These are phyloP conservation scores for Poecilia gillii DNA, from an alignment of 2,797 vertebrate species.

Conservation along the genomic window DNA sequence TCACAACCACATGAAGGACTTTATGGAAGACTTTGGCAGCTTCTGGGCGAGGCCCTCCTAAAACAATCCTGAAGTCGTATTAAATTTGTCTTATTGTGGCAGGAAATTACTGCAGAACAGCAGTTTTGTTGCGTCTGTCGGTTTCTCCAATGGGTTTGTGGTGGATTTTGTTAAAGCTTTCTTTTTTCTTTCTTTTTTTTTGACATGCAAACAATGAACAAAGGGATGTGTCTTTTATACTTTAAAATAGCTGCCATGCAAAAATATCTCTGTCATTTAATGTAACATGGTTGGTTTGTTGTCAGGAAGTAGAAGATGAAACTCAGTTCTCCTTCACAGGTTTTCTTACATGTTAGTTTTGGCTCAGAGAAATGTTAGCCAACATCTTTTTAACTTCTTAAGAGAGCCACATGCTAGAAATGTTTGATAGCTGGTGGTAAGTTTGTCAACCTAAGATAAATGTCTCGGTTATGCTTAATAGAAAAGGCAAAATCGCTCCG, in stretches of 20 bases:
- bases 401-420: neutral
- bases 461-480: neutral
- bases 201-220: neutral
- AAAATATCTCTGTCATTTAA: neutral
- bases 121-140: conserved; percentile 16
- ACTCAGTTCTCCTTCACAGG: neutral
- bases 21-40: conserved; percentile 18
- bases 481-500: neutral
- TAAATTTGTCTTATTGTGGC: conserved; percentile 16
- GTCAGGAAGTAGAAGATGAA: neutral
- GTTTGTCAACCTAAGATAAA: neutral
- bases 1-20: neutral
- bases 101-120: conserved; percentile 19
- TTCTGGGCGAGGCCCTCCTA: neutral
- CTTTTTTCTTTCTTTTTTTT: conserved; percentile 1
- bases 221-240: neutral
- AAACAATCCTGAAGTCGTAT: conserved; percentile 25
- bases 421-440: neutral
- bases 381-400: neutral
- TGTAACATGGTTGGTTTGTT: neutral
- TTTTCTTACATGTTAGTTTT: neutral
- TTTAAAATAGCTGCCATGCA: neutral
- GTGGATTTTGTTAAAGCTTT: neutral
- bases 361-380: neutral
- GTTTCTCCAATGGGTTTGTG: conserved; percentile 12